A percentile compares a stretch with the other conserved stretches of the same genome.
Conservation (phyloP, 1,140 invertebrate genomes). For the Platyscapa corneri region DNA sequence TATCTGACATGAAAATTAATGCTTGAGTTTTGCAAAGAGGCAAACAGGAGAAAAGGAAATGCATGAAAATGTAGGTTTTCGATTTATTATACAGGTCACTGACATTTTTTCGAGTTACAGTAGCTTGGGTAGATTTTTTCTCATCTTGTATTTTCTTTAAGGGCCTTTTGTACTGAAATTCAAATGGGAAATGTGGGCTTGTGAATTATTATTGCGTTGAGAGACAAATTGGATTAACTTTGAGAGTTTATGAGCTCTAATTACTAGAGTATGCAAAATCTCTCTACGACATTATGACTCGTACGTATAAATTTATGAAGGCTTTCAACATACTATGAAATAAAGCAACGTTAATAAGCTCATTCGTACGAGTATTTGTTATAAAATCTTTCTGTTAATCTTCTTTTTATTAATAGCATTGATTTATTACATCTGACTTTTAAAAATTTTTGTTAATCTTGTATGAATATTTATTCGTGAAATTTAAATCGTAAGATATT, state of each 20-base stretch:
- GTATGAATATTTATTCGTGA: too few species aligned
- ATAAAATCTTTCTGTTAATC: too few species aligned
- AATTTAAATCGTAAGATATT: not conserved
- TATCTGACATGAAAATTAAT: slow-evolving; percentile 17
- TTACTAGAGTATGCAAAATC: not conserved
- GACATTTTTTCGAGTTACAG: not conserved
- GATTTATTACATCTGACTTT: too few species aligned
- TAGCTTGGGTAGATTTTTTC: not conserved
- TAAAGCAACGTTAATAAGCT: not conserved
- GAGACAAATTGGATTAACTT: not conserved
- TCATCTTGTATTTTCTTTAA: not conserved
- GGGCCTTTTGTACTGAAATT: not conserved
- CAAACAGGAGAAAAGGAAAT: not conserved
- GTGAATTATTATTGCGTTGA: not conserved
- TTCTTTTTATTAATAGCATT: too few species aligned
- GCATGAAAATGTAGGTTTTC: not conserved
- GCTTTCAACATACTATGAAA: not conserved
- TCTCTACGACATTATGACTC: not conserved
- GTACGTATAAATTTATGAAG: not conserved
- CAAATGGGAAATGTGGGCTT: not conserved
- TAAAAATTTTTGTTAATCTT: too few species aligned
- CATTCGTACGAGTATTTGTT: too few species aligned
- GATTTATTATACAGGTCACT: not conserved
- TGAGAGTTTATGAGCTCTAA: not conserved
- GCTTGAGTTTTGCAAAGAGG: not conserved